Conservation (phyloP, 2,888 invertebrate species). For the Ethmia dodecea region DNA sequence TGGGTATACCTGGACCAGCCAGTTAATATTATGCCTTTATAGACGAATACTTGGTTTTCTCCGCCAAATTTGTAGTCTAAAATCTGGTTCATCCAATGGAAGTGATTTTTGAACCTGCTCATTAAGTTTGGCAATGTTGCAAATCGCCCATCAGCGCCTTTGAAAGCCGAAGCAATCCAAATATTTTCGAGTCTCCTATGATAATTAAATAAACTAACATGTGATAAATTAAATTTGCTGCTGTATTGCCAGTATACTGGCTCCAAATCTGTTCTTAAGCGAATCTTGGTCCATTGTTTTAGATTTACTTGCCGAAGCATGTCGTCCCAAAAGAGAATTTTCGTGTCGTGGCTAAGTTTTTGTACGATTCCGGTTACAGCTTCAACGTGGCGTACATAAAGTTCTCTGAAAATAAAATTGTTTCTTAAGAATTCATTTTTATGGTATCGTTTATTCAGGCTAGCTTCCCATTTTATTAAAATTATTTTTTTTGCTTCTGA, state of each 20-base stretch:
- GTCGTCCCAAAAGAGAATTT: conserved; percentile 89
- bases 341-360: conserved; percentile 64
- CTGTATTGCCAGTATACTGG: conserved; percentile 86
- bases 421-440: too few relatives aligned
- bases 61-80: conserved; percentile 61
- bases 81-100: conserved; percentile 82
- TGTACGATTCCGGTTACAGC: conserved; percentile 67
- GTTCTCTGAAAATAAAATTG: too few relatives aligned
- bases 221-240: conserved; percentile 35
- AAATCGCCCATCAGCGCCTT: conserved; percentile 82
- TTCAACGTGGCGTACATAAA: conserved; percentile 81
- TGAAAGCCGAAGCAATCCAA: conserved; percentile 91
- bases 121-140: conserved; percentile 73
- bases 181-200: conserved; percentile 77
- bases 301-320: conserved; percentile 78
- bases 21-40: conserved; percentile 82
- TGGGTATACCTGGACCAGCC: conserved; percentile 86
- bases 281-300: not conserved
- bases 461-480: too few relatives aligned
- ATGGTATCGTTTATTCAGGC: too few relatives aligned
- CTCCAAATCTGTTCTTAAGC: too few relatives aligned
- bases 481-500: too few relatives aligned
- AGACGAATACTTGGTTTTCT: conserved; percentile 33
- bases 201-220: conserved; percentile 36
- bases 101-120: conserved; percentile 84